Percentiles rank a stretch among this genome's conserved stretches.
These are phyloP conservation scores for Chelonoidis abingdonii DNA, from an alignment of 2,113 vertebrate genomes.

Conservation along the genomic window DNA sequence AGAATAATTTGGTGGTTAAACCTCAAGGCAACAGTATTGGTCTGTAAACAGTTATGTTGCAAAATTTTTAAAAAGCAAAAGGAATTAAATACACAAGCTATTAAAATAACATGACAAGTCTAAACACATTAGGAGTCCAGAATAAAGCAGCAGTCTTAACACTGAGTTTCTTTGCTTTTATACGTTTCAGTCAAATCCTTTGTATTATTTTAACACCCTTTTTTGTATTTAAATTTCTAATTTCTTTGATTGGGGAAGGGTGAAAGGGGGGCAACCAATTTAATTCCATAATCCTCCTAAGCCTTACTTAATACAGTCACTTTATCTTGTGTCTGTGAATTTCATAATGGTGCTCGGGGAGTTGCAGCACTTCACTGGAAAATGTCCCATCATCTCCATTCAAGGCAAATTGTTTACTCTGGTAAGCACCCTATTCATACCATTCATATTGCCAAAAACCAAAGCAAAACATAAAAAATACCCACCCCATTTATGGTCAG, in stretches of 20 bases:
- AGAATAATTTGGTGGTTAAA: fast-evolving
- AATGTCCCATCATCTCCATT: conserved; percentile 49
- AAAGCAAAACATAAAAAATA: neutral
- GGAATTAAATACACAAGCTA: neutral
- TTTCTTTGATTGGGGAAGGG: conserved; percentile 45
- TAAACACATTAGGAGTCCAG: neutral
- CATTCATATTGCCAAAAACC: neutral
- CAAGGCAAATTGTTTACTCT: conserved; percentile 20
- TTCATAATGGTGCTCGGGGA: conserved; percentile 19
- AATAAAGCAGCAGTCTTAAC: neutral
- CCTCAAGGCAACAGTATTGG: fast-evolving
- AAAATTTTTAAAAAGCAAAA: neutral
- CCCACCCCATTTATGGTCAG: neutral
- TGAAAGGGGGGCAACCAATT: conserved; percentile 55
- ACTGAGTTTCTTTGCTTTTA: neutral
- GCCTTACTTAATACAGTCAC: conserved; percentile 52
- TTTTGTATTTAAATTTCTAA: conserved; percentile 1
- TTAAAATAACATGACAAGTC: fast-evolving
- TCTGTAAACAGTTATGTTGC: fast-evolving
- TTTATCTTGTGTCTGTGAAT: neutral
- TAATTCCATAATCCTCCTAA: conserved; percentile 68
- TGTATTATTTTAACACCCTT: conserved; percentile 12
- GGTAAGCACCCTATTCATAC: neutral
- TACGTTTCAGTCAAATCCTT: neutral
- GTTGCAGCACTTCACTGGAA: conserved; percentile 31